These are phyloP conservation scores for Seriola rivoliana DNA, from an alignment of 2,113 vertebrate species.

Conservation along the genomic window DNA sequence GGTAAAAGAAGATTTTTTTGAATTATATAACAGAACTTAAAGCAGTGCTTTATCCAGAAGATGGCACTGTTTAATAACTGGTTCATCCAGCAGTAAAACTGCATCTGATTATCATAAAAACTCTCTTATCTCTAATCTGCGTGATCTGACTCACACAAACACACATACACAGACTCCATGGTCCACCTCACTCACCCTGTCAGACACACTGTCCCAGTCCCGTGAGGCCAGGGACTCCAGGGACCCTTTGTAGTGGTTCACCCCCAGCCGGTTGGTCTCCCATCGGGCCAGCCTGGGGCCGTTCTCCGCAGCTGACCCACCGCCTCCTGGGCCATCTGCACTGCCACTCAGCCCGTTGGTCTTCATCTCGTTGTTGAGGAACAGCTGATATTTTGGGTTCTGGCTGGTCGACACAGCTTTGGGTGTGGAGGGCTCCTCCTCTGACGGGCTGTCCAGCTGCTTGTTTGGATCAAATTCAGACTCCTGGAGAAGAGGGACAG, in stretches of 20 bases:
- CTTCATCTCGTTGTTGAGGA: constrained; percentile 64
- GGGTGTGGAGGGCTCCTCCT: constrained; percentile 70
- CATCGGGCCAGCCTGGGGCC: constrained; percentile 60
- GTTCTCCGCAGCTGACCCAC: constrained; percentile 57
- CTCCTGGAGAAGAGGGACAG: constrained; percentile 68
- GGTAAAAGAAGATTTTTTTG: not conserved
- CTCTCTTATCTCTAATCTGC: not conserved
- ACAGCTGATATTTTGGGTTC: constrained; percentile 85
- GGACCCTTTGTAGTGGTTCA: constrained; percentile 74
- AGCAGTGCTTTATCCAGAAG: constrained; percentile 54
- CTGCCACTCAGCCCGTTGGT: constrained; percentile 69
- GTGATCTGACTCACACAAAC: not conserved
- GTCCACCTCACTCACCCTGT: constrained; percentile 71
- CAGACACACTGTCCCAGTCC: constrained; percentile 82
- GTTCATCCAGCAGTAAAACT: not conserved
- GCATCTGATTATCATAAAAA: constrained; percentile 17
- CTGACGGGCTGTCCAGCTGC: constrained; percentile 70
- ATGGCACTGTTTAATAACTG: constrained; percentile 58
- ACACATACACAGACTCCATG: not conserved
- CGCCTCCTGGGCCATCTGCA: constrained; percentile 55
- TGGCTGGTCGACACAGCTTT: not conserved
- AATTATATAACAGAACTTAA: not conserved
- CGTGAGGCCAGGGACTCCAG: constrained; percentile 81
- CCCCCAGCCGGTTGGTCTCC: constrained; percentile 66
- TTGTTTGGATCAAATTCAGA: constrained; percentile 73